A percentile compares a stretch with the other conserved stretches of the same genome.
phyloP scores from a whole-genome alignment of 2,113 vertebrate species.

The Heloderma charlesbogerti region DNA sequence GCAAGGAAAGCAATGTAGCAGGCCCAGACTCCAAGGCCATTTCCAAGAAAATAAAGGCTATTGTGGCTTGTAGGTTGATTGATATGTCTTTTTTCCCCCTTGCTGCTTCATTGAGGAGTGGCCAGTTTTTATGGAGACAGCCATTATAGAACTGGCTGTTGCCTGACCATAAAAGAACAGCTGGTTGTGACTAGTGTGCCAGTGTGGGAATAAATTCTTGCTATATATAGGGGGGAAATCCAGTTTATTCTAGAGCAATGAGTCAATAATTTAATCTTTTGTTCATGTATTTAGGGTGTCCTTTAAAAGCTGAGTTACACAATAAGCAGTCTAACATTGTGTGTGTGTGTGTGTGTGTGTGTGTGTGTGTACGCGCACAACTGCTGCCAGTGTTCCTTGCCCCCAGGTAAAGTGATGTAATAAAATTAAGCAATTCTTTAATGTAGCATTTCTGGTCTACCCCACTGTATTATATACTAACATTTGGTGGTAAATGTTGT shows the following conservation, averaged over 20 bases:
- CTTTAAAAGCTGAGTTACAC: background rate
- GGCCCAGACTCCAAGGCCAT: accelerated
- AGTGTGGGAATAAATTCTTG: too few species aligned
- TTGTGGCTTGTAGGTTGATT: background rate
- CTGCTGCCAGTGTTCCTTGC: background rate
- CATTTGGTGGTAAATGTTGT: background rate
- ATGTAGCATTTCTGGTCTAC: background rate
- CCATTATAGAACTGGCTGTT: background rate
- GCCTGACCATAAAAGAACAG: background rate
- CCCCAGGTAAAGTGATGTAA: background rate
- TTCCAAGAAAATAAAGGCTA: background rate
- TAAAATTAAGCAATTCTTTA: background rate
- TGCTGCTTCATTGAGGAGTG: background rate
- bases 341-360: too few species aligned
- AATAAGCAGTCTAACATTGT: background rate
- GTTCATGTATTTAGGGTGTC: background rate
- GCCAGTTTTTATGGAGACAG: background rate
- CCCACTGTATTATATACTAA: background rate
- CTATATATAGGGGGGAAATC: background rate
- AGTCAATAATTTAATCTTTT: background rate
- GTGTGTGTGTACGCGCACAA: too few species aligned
- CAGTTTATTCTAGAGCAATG: background rate
- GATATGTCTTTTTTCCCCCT: accelerated
- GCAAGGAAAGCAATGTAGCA: background rate
- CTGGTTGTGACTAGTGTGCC: background rate